Base-by-base conservation (phyloP, 1,140 invertebrate species). In the Coptotermes formosanus region DNA sequence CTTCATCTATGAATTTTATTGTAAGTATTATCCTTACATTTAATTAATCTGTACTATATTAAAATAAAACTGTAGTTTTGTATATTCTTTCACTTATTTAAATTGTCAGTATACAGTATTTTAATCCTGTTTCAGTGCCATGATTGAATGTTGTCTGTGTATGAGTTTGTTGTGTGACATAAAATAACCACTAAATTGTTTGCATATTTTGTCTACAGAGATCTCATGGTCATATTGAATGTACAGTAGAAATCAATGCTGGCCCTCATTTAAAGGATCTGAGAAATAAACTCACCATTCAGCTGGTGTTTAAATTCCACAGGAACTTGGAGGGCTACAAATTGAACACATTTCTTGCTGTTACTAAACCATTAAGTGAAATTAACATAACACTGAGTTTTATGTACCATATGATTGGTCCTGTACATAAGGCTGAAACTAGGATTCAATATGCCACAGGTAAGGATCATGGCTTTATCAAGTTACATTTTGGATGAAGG, bases 1-100 rank as follows among this genome's bases (percentile, higher is more conserved):
- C 94, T 48, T 91, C 94, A n/a, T 92, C 93, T 16, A 89, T 94
- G 0, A 94, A 92, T 89, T 95, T 95, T 89, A 91, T 92, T 90
- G 94, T 94, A 90, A 90, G 91, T 83, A 45, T 83, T 2, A 25
- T n/a, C 23, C 11, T 83, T 38, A 83, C 45, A 44, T 43, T 55
- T 55, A 55, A 55, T 55, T 12, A 55, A 55, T 55, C 64, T 75
- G 25, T 25, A 75, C n/a, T 14, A n/a, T 69, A 69, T 21, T 69
- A 69, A 69, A 69, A 69, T 69, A n/a, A 12, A 69, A 64, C 16
- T 48, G 3, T 16, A 48, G 9, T 48, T 21, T 55, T 12, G 52
- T 55, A 21, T 21, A 55, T 55, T 55, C 19, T 19, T 19, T 55
- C 14, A 55, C 19, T 19, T 55, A 19, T 55, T 12, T 4, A 21